Evolutionary conservation across 2,113 vertebrate genomes (phyloP).

Genomic region (Choloepus hoffmanni): DNA sequence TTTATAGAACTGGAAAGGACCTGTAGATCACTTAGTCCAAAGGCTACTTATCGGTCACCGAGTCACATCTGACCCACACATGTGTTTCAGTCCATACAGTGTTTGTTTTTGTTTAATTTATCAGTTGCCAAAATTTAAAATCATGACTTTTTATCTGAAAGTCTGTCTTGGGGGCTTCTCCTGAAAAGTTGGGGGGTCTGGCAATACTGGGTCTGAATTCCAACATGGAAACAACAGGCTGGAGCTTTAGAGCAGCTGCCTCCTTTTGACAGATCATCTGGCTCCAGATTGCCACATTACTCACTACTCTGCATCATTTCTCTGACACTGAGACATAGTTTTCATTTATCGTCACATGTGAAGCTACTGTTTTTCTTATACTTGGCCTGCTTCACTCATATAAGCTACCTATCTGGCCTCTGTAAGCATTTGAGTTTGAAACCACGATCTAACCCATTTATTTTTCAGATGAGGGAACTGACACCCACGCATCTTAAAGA

Average conservation of each 20-base stretch:
- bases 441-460: constrained; percentile 22
- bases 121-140: constrained; percentile 50
- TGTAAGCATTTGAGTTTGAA: background rate
- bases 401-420: background rate
- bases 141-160: constrained; percentile 32
- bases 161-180: background rate
- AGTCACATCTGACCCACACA: constrained; percentile 35
- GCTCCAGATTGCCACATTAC: background rate
- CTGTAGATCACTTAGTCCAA: constrained; percentile 12
- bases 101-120: constrained; percentile 4
- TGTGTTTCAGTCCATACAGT: background rate
- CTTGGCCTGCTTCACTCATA: background rate
- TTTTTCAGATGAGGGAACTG: constrained; percentile 37
- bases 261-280: background rate
- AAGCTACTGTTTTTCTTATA: constrained; percentile 39
- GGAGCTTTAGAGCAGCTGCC: background rate
- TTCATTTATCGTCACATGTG: constrained; percentile 42
- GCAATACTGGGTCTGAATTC: constrained; percentile 11
- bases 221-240: background rate
- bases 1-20: constrained; percentile 37
- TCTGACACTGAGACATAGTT: constrained; percentile 16
- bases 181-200: constrained; percentile 20
- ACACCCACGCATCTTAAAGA: constrained; percentile 35
- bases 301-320: background rate
- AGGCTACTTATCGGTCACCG: background rate